Percentiles rank a stretch among this genome's conserved stretches.
These are phyloP conservation scores for Xenotilapia flavipinnis DNA, from an alignment of 2,113 vertebrate species.

Conservation along the genomic window DNA sequence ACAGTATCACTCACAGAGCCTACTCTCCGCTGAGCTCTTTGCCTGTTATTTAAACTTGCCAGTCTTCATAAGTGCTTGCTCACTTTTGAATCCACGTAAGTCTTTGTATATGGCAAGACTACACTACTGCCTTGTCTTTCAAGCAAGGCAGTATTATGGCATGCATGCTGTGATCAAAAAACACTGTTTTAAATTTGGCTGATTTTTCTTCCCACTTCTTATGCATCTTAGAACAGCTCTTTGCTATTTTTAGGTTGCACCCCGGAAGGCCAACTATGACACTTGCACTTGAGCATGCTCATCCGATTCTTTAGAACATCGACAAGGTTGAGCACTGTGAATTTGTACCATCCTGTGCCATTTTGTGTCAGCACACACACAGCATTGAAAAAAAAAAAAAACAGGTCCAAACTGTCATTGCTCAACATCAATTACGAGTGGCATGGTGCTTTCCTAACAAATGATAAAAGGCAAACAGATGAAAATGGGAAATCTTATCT, in stretches of 20 bases:
- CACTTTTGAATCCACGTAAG: not conserved
- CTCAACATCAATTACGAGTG: not conserved
- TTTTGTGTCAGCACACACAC: not conserved
- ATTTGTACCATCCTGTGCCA: not conserved
- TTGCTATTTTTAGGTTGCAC: not conserved
- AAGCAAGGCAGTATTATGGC: not conserved
- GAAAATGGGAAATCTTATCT: not conserved
- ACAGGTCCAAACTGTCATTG: not conserved
- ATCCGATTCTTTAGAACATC: not conserved
- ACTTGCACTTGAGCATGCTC: not conserved
- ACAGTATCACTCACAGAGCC: conserved; percentile 10
- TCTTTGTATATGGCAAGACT: not conserved
- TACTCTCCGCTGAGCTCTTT: conserved; percentile 1
- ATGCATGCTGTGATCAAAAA: not conserved
- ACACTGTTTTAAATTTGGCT: not conserved
- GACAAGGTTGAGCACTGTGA: not conserved
- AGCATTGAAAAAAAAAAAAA: not conserved
- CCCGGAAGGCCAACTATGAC: not conserved
- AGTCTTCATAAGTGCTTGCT: conserved; percentile 19
- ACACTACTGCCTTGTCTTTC: not conserved
- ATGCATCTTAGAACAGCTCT: not conserved
- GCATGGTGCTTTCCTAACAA: not conserved
- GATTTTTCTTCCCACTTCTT: not conserved
- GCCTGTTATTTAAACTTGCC: conserved; percentile 9
- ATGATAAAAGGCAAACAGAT: not conserved